Base-by-base conservation (phyloP, 2,113 vertebrate genomes). In the Pollachius pollachius region DNA sequence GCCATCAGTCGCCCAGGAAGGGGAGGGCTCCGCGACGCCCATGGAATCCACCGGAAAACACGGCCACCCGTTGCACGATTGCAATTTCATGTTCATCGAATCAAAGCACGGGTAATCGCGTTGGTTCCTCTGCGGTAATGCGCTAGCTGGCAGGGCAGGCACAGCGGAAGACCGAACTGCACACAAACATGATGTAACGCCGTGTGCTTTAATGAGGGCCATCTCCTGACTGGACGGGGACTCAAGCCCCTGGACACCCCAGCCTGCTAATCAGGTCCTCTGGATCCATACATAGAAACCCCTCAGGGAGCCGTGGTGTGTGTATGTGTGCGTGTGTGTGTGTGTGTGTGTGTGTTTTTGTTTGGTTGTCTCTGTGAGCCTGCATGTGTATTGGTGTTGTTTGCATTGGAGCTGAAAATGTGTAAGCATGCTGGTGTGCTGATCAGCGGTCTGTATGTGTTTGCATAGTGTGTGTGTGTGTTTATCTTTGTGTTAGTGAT, bases 161-260 rank as follows among this genome's bases (percentile, higher is more conserved):
- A 78, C 82, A 81, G 87, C 81, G 85, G 83, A 73, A 72, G 84
- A 63, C 60, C 41, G 27, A 85, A 79, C 80, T 83, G 85, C 64
- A 62, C 65, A 70, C 58, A 23, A 52, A 70, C 79, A 64, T 87
- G 82, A 84, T 84, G 78, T 82, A 88, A 88, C 79, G 30, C 80
- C n/a, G 69, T 3, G 65, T 70, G 62, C 72, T 81, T 23, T 34
- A 81, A 83, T 77, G 64, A 72, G 62, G 60, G 67, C 64, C 67
- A 76, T 84, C 75, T 82, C 65, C 74, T 85, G 81, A 79, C 71
- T 65, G 70, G 30, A 72, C 68, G 70, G 81, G 2, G 70, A 27
- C 62, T 74, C 74, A 81, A 81, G 85, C 69, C 79, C 52, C 68
- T 23, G 80, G 68, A 78, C 78, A 60, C 71, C 71, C 70, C 57